Conservation (phyloP, 1,140 invertebrate species). For the Daktulosphaira vitifoliae region DNA sequence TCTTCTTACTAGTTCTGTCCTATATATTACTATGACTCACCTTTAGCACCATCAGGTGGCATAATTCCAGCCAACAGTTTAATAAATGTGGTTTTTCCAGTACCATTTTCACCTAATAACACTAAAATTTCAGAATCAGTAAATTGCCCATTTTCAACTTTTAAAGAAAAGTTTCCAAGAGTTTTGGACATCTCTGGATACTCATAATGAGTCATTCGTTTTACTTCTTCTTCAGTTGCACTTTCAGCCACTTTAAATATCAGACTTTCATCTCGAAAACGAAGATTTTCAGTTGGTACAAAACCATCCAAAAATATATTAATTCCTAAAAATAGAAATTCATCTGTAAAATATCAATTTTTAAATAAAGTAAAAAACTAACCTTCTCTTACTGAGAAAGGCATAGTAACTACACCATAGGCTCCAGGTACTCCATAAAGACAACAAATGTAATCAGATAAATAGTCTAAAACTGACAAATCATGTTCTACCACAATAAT, state of each 20-base stretch:
- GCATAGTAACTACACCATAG: slow-evolving; percentile 99
- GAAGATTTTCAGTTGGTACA: slow-evolving; percentile 97
- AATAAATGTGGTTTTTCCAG: slow-evolving; percentile 99
- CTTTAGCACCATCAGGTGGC: slow-evolving; percentile 73
- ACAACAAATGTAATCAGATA: slow-evolving; percentile 98
- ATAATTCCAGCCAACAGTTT: slow-evolving; percentile 94
- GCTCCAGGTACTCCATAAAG: slow-evolving; percentile 96
- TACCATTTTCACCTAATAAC: slow-evolving; percentile 96
- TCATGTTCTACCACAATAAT: slow-evolving; percentile 99
- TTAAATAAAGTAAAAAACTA: slow-evolving; percentile 14
- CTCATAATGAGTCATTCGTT: slow-evolving; percentile 90
- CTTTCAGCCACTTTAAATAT: slow-evolving; percentile 98
- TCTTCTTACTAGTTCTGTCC: too few relatives aligned
- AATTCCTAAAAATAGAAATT: slow-evolving; percentile 58
- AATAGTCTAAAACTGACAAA: slow-evolving; percentile 95
- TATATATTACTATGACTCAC: too few relatives aligned
- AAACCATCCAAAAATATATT: slow-evolving; percentile 99
- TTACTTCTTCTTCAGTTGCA: slow-evolving; percentile 93
- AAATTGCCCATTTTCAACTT: slow-evolving; percentile 84
- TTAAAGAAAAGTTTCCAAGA: slow-evolving; percentile 75
- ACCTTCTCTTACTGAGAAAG: slow-evolving; percentile 97
- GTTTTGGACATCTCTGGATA: slow-evolving; percentile 83
- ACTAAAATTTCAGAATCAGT: slow-evolving; percentile 99
- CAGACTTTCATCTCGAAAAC: slow-evolving; percentile 92
- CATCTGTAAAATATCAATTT: not conserved